Base-by-base conservation (phyloP, 2,113 vertebrate species). In the Atrichornis clamosus region DNA sequence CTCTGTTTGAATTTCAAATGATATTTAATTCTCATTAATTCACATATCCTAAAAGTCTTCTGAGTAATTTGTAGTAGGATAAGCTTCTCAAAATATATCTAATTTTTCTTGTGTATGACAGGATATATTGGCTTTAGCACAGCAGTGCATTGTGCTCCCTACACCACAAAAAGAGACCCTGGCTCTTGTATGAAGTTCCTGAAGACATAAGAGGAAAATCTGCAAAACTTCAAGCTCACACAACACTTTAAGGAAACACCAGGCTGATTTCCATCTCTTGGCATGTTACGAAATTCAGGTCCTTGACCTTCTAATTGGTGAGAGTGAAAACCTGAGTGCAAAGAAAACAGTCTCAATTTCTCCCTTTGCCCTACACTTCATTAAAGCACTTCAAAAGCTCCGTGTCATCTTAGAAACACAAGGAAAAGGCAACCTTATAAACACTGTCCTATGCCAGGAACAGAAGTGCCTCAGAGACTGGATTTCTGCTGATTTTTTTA, bases 321-420 rank as follows among this genome's bases (percentile, higher is more conserved):
- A 63, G 39, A 91, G 30, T 72, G 60, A 90, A 69, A 78, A 78
- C 64, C 2, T 74, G 73, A 93, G 73, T 11, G 39, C 44, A 86
- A 89, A 11, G 42, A 64, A 90, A 92, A 84, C 7, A 92, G 86
- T 65, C 52, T 86, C 52, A 9, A 27, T 47, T 77, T 77, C 56
- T 84, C 67, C 69, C 73, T 81, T 52, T 84, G 80, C 44, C 68
- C 73, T 91, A 30, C 62, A 74, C 63, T 82, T 89, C 70, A 91
- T 93, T 64, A 83, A 47, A 85, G 53, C 62, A 87, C 84, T 93
- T 94, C 75, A 83, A 94, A 94, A 91, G 84, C 69, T 73, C 56
- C 1, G 2, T 12, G 39, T 75, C 75, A 69, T 50, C 78, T 69
- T 65, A 82, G 22, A 89, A 77, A 91, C 7, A 76, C 67, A 68